Evolutionary conservation across 1,140 invertebrate genomes (phyloP), one percentile per base, ranked within the genome.

Genomic region (Saccostrea echinata): DNA sequence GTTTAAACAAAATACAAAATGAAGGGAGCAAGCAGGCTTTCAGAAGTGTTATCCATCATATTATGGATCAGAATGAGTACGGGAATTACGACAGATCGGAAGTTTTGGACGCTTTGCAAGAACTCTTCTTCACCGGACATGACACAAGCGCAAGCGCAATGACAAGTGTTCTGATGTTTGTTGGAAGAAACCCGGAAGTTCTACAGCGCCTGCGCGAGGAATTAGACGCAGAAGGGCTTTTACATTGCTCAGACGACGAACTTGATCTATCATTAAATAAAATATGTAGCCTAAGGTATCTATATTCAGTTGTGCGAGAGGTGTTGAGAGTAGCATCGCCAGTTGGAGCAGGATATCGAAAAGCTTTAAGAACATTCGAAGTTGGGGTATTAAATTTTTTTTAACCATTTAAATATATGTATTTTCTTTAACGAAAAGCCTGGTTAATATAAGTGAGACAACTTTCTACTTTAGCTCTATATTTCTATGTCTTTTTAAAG

Each of bases 291-390:
- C 89, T 93, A 16, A 86, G 64, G 61, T 93, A 92, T 84, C 21
- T 90, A 6, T 88, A 87, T 33, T 80, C 90, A 68, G 93, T 94
- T 6, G 88, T 91, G n/a, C 93, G 92, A 86, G 93, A 94, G 85
- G 89, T 91, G 13, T 82, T 93, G 16, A 86, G 93, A n/a, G 16
- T 93, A 2, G 21, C 86, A 2, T 92, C 93, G n/a, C 92, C 92
- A 30, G 89, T 93, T 35, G 93, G 92, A 6, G 93, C 89, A 21
- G 93, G 91, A 1, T 94, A 92, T 89, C 86, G 93, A 55, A 91
- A 90, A 53, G 93, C 88, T 1, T 80, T 92, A 9, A 92, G 90
- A 87, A 91, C 93, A 12, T 93, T 94, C 88, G 91, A 92, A 87
- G 6, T 94, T 18, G 92, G 91, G 86, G 93, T 94, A 90, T 90